Percentiles rank a stretch among this genome's conserved stretches.
These are phyloP conservation scores for Dendronephthya gigantea DNA, from an alignment of 64 coral and sea anemone genomes.

Conservation along the genomic window DNA sequence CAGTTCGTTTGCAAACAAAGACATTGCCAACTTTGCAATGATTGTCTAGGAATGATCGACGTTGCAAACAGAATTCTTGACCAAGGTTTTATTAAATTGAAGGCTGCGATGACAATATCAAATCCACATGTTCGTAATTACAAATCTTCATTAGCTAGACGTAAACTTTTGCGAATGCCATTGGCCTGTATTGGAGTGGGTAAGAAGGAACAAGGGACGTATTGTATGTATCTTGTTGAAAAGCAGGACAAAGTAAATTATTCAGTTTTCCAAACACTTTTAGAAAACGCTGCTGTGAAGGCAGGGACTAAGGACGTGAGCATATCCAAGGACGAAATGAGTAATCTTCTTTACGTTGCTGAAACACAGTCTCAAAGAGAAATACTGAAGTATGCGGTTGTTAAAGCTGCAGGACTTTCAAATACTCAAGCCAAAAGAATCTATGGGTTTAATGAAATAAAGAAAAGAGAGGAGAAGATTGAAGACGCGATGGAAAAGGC, in stretches of 20 bases:
- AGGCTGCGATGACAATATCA: neutral
- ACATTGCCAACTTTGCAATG: conserved; percentile 8
- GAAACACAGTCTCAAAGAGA: conserved; percentile 12
- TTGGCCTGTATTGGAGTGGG: conserved; percentile 29
- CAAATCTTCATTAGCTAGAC: neutral
- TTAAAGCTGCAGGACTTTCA: neutral
- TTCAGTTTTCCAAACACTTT: conserved; percentile 26
- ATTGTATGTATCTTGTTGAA: conserved; percentile 24
- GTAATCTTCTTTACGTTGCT: conserved; percentile 15
- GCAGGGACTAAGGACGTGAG: too few relatives aligned
- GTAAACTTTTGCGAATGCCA: conserved; percentile 52
- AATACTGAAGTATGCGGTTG: conserved; percentile 17
- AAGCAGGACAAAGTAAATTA: conserved; percentile 21
- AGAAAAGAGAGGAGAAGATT: conserved; percentile 19
- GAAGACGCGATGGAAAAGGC: conserved; percentile 20
- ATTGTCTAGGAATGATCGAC: neutral
- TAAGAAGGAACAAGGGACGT: conserved; percentile 14
- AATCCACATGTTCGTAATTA: neutral
- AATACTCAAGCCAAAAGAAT: too few relatives aligned
- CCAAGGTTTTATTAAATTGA: neutral
- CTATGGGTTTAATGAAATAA: neutral
- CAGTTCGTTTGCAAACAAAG: conserved; percentile 7
- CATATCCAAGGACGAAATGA: neutral
- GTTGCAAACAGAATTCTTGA: conserved; percentile 8
- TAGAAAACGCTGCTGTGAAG: conserved; percentile 23